Evolutionary conservation across 1,140 invertebrate genomes (phyloP).

Genomic region (Brachionus asplanchnoidis): DNA sequence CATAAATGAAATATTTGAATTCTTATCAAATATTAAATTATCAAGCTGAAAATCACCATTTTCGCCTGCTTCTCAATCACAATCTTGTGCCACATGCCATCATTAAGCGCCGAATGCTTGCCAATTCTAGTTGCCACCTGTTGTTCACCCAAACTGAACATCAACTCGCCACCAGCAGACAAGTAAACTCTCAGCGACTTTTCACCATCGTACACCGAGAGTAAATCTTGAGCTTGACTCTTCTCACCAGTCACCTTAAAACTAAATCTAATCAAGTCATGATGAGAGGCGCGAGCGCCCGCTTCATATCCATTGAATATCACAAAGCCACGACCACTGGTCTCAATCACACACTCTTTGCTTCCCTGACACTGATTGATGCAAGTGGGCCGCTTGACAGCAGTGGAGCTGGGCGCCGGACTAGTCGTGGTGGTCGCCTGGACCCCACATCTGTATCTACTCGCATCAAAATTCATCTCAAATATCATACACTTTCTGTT

Average conservation of each 20-base stretch:
- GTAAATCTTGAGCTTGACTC: constrained; percentile 5
- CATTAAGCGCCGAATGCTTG: background rate
- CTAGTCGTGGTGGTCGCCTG: background rate
- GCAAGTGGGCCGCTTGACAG: background rate
- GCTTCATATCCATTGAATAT: constrained; percentile 9
- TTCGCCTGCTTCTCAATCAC: background rate
- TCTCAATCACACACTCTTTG: background rate
- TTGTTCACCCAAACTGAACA: background rate
- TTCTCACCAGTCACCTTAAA: background rate
- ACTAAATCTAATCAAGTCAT: background rate
- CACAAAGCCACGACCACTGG: background rate
- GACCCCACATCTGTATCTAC: background rate
- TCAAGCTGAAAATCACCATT: background rate
- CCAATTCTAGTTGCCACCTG: background rate
- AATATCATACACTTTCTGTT: constrained; percentile 21
- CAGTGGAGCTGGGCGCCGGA: background rate
- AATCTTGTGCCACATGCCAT: constrained; percentile 21
- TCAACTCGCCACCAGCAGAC: background rate
- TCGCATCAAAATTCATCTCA: background rate
- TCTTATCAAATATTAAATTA: constrained; percentile 27
- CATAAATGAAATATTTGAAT: constrained; percentile 4
- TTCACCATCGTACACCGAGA: background rate
- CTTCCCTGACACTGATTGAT: background rate
- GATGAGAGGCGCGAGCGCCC: background rate
- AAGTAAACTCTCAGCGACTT: background rate